Percentiles rank a stretch among this genome's conserved stretches.
Conservation (phyloP, 2,888 invertebrate species). For the Alcis repandata region DNA sequence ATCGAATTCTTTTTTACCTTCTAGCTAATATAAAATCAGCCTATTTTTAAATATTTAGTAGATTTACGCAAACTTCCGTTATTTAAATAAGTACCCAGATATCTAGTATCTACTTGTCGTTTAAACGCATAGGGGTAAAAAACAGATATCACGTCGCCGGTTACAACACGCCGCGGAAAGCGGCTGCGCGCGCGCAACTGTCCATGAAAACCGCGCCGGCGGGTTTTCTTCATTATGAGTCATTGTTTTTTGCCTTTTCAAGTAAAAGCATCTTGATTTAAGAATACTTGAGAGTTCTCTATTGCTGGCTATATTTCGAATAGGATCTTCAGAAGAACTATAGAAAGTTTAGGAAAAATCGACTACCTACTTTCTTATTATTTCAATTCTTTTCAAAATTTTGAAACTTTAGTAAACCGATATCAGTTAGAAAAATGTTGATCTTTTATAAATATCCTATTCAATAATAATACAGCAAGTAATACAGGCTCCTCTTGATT, state of each 20-base stretch:
- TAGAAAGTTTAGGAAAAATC: no score
- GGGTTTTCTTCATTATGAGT: slow-evolving; percentile 44
- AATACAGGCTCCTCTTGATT: no score
- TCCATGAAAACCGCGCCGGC: slow-evolving; percentile 50
- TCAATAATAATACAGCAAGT: no score
- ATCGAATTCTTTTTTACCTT: background rate
- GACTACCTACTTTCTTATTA: no score
- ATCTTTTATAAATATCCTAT: no score
- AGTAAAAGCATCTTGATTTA: no score
- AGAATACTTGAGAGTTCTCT: no score
- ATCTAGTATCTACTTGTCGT: background rate
- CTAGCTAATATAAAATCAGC: background rate
- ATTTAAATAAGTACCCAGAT: slow-evolving; percentile 1
- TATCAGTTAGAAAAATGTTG: no score
- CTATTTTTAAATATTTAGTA: background rate
- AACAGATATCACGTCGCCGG: slow-evolving; percentile 20
- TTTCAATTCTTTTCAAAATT: no score
- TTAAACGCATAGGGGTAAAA: slow-evolving; percentile 43
- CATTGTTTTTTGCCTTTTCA: slow-evolving; percentile 8
- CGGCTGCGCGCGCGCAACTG: slow-evolving; percentile 50
- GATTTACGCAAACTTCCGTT: slow-evolving; percentile 21
- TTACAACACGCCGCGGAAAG: slow-evolving; percentile 49
- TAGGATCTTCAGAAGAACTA: no score
- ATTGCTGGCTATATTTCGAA: no score
- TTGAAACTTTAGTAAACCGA: no score